Conservation (phyloP, 2,888 invertebrate genomes). For the Pristionchus fissidentatus region DNA sequence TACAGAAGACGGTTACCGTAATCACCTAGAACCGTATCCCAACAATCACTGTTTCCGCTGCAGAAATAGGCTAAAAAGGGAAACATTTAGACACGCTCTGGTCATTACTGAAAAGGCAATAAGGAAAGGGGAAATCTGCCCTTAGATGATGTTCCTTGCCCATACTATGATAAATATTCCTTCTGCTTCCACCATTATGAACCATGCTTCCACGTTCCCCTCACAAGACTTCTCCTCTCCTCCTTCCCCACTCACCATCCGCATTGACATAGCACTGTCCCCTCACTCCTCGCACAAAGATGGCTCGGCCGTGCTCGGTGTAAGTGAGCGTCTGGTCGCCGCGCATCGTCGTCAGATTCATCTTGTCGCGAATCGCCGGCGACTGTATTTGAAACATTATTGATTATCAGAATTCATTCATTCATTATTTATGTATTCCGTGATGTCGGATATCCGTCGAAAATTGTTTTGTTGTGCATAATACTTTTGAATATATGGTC, state of each 20-base stretch:
- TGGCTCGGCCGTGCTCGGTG: slow-evolving; percentile 32
- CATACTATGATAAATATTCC: too few species aligned
- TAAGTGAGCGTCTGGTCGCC: slow-evolving; percentile 23
- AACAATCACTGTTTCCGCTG: not conserved
- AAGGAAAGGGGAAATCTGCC: too few species aligned
- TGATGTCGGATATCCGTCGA: too few species aligned
- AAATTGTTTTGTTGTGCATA: too few species aligned
- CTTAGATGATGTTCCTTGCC: too few species aligned
- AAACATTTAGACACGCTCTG: not conserved
- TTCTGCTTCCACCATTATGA: slow-evolving; percentile 50
- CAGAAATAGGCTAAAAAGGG: not conserved
- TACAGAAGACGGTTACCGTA: not conserved
- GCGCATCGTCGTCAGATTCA: slow-evolving; percentile 37
- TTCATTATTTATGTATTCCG: too few species aligned
- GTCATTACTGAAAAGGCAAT: too few species aligned
- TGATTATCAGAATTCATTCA: slow-evolving; percentile 5
- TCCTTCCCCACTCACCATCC: not conserved
- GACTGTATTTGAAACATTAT: too few species aligned
- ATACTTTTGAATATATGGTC: too few species aligned
- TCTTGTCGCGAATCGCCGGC: not conserved
- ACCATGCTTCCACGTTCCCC: slow-evolving; percentile 49
- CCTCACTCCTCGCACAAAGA: slow-evolving; percentile 1
- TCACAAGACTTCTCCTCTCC: too few species aligned
- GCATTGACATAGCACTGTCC: slow-evolving; percentile 18
- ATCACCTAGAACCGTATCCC: not conserved